A percentile compares a stretch with the other conserved stretches of the same genome.
Conservation (phyloP, 2,888 invertebrate genomes). For the Dendrolimus houi region DNA sequence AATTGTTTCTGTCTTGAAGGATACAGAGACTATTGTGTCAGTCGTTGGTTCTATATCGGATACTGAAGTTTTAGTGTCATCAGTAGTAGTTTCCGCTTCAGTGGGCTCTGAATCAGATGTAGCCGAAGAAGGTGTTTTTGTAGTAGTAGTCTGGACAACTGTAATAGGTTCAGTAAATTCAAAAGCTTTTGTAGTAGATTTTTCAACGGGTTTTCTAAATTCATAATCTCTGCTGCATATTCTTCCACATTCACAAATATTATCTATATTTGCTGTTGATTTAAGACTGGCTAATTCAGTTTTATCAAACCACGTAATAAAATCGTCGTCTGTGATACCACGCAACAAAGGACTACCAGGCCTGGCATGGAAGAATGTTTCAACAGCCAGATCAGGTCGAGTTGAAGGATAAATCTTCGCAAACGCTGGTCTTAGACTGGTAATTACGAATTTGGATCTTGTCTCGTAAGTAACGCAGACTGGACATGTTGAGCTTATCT, state of each 20-base stretch:
- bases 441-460: conserved; percentile 76
- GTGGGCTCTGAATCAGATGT: conserved; percentile 5
- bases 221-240: conserved; percentile 65
- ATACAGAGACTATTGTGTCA: conserved; percentile 4
- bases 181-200: conserved; percentile 10
- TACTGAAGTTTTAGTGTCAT: conserved; percentile 8
- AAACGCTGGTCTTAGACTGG: conserved; percentile 78
- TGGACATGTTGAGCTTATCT: conserved; percentile 77
- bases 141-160: conserved; percentile 7
- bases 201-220: conserved; percentile 39
- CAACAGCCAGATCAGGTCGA: conserved; percentile 78
- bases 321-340: conserved; percentile 79
- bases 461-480: conserved; percentile 79
- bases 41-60: conserved; percentile 7
- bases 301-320: conserved; percentile 81
- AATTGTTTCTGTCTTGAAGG: not conserved
- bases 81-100: conserved; percentile 8
- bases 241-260: conserved; percentile 72
- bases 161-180: conserved; percentile 6
- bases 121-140: conserved; percentile 5
- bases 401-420: conserved; percentile 79
- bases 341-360: conserved; percentile 76
- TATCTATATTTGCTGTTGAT: conserved; percentile 60
- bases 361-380: conserved; percentile 79
- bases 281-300: conserved; percentile 67